Base-by-base conservation (phyloP, 2,888 invertebrate genomes). In the Plemyria rubiginata region DNA sequence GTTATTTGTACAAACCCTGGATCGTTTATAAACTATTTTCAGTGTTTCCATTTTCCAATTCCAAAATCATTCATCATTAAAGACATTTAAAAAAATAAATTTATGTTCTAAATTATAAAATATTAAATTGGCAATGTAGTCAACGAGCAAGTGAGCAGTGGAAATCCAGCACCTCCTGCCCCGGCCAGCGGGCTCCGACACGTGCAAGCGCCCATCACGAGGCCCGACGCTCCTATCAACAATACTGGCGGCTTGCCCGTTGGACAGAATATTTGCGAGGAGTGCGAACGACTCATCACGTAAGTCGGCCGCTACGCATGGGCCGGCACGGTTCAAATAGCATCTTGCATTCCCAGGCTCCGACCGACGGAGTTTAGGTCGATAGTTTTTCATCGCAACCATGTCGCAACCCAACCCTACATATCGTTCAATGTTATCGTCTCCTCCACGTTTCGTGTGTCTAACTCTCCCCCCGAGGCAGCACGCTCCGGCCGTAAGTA, bases 231-330 rank as follows among this genome's bases (percentile, higher is more conserved):
- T 65, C 94, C 94, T 73, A 80, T 94, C 84, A 94, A 95, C 87
- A 93, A 95, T 84, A 95, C 94, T 76, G 95, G 94, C 77, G 96
- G 96, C 82, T 94, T 97, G 77, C 96, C 96, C 76, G 95, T 97
- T 76, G 96, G 97, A 81, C 97, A 98, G 93, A 98, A 98, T 93
- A 96, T 98, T 91, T 99, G 99, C 94, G 97, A 97, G 76, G 98
- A 98, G 85, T 99, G 99, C 94, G 98, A 98, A 90, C 96, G 98
- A 83, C 96, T 98, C 84, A 98, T 99, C 93, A 97, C 98, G 99
- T 99, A 96, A 98, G 98, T 96, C 94, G 94, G 83, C 92, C 94
- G 79, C 90, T 89, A 76, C 93, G 94, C 74, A 89, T 94, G 94
- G 90, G 94, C 94, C 80, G 94, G 95, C 88, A 95, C 95, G 86